A percentile compares a stretch with the other conserved stretches of the same genome.
Evolutionary conservation across 2,888 invertebrate genomes (phyloP).

Genomic region (Sicus ferrugineus): DNA sequence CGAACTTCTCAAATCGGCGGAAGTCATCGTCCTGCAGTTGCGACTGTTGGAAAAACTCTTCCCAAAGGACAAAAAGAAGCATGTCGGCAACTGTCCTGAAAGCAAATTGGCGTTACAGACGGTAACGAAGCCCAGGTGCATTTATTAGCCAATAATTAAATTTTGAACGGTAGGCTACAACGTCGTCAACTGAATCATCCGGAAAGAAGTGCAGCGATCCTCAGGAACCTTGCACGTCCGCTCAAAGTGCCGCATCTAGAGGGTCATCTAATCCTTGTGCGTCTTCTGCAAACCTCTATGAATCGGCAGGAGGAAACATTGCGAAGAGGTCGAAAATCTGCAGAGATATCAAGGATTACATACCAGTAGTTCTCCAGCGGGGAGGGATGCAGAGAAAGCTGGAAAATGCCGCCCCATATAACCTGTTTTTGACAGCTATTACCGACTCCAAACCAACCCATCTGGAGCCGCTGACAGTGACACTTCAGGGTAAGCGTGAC

Average conservation of each 20-base stretch:
- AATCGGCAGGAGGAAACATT: constrained; percentile 33
- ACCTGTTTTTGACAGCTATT: constrained; percentile 79
- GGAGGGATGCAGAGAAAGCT: constrained; percentile 74
- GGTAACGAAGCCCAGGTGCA: background rate
- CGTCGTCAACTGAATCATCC: constrained; percentile 24
- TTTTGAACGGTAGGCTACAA: background rate
- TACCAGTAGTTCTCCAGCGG: constrained; percentile 69
- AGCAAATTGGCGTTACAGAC: background rate
- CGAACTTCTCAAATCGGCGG: constrained; percentile 66
- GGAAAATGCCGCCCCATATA: constrained; percentile 74
- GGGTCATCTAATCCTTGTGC: background rate
- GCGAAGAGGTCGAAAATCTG: constrained; percentile 59
- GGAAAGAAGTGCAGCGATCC: constrained; percentile 25
- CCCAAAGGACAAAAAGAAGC: constrained; percentile 42
- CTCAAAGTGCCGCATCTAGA: constrained; percentile 4
- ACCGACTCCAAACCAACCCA: constrained; percentile 72
- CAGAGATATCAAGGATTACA: constrained; percentile 62
- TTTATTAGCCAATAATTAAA: too few species aligned
- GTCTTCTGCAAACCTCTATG: background rate
- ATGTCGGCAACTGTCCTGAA: background rate
- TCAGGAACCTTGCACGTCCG: constrained; percentile 9
- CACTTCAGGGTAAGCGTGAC: constrained; percentile 76
- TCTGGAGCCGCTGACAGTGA: constrained; percentile 72
- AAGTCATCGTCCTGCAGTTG: constrained; percentile 71
- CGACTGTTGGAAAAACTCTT: constrained; percentile 65